These are phyloP conservation scores for Petrocephalus sullivani DNA, from an alignment of 2,797 vertebrate genomes.

Conservation along the genomic window DNA sequence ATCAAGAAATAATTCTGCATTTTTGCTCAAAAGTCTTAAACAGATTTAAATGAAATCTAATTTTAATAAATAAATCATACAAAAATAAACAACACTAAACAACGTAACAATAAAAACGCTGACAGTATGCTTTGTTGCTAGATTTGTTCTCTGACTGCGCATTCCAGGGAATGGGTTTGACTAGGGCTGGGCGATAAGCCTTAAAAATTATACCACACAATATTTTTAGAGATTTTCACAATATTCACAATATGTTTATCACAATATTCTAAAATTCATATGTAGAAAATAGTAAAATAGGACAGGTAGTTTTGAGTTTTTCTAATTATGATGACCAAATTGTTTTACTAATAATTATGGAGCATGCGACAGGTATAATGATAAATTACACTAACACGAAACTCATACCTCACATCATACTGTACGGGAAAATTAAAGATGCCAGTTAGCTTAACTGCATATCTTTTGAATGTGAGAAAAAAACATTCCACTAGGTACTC, in stretches of 20 bases:
- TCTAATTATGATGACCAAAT: not conserved
- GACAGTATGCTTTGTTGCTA: not conserved
- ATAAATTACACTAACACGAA: not conserved
- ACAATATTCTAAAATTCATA: not conserved
- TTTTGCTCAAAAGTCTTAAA: not conserved
- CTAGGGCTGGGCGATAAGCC: not conserved
- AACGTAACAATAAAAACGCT: not conserved
- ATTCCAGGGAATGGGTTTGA: not conserved
- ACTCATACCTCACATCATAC: not conserved
- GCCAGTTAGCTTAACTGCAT: not conserved
- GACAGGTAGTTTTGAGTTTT: not conserved
- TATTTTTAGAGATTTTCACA: not conserved
- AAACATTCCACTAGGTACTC: not conserved
- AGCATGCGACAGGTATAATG: not conserved
- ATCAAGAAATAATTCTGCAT: not conserved
- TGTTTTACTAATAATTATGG: not conserved
- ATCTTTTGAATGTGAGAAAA: not conserved
- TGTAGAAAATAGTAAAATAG: not conserved
- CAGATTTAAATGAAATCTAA: not conserved
- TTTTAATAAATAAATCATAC: not conserved
- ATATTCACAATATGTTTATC: not conserved
- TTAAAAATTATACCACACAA: not conserved
- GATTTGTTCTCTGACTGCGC: not conserved
- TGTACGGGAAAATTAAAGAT: not conserved
- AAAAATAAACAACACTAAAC: not conserved